Conservation (phyloP, 2,113 vertebrate species). For the Chaenogobius annularis region DNA sequence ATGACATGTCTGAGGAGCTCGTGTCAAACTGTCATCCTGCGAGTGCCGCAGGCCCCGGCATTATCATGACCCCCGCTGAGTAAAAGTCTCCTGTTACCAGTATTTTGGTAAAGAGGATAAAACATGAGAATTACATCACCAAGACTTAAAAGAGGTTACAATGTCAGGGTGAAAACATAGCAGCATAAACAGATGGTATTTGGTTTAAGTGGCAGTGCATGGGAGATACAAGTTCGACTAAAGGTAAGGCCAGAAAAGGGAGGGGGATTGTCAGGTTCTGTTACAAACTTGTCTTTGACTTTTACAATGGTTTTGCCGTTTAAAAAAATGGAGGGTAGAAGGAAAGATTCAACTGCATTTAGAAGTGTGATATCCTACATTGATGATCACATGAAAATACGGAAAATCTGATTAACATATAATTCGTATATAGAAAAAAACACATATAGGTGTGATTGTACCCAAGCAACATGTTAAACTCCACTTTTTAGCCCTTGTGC, state of each 20-base stretch:
- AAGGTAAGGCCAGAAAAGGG: background rate
- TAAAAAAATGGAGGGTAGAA: background rate
- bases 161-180: slow-evolving; percentile 8
- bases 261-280: background rate
- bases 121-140: slow-evolving; percentile 36
- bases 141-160: slow-evolving; percentile 20
- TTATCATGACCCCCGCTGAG: slow-evolving; percentile 62
- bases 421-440: no score
- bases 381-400: no score
- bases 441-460: no score
- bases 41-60: slow-evolving; percentile 34
- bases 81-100: slow-evolving; percentile 30
- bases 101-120: slow-evolving; percentile 36
- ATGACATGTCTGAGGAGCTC: slow-evolving; percentile 32
- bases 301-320: background rate
- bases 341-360: background rate
- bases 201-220: background rate
- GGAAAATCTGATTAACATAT: no score
- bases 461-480: no score
- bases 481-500: no score
- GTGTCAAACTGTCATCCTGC: slow-evolving; percentile 61
- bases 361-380: no score
- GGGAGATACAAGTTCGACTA: slow-evolving; percentile 1
- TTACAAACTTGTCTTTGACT: slow-evolving; percentile 5
- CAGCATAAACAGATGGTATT: slow-evolving; percentile 22